phyloP scores from a whole-genome alignment of 1,140 invertebrate species.

The Melanaphis sacchari region DNA sequence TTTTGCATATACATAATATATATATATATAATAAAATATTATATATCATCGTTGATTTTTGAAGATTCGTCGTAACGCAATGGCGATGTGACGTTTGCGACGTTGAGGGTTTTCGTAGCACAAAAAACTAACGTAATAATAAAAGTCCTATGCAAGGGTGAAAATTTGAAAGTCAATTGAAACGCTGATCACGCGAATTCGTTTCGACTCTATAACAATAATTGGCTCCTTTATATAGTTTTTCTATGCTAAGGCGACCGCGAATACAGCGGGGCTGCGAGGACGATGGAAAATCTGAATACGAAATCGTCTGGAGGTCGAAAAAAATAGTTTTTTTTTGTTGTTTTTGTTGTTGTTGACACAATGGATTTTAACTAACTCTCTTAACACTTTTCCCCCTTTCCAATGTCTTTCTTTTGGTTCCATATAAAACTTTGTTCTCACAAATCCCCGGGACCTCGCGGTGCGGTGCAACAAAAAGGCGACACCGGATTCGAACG shows the following conservation, averaged over 20 bases:
- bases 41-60: not conserved
- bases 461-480: not conserved
- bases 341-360: not conserved
- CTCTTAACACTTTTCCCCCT: not conserved
- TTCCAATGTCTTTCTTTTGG: not conserved
- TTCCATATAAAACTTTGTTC: constrained; percentile 19
- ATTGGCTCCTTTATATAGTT: not conserved
- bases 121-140: not conserved
- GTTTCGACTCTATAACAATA: not conserved
- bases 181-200: constrained; percentile 28
- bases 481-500: not conserved
- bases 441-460: not conserved
- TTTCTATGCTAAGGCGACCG: not conserved
- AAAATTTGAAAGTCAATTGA: constrained; percentile 59
- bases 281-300: not conserved
- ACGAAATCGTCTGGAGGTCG: not conserved
- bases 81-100: not conserved
- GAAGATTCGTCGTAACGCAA: not conserved
- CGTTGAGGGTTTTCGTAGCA: not conserved
- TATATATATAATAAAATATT: not conserved
- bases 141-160: constrained; percentile 54
- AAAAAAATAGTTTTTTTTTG: constrained; percentile 8
- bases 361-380: constrained; percentile 53
- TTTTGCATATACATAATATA: too few relatives aligned
- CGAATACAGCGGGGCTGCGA: not conserved